A percentile compares a stretch with the other conserved stretches of the same genome.
Evolutionary conservation across 2,113 vertebrate genomes (phyloP).

Genomic region (Gambusia affinis): DNA sequence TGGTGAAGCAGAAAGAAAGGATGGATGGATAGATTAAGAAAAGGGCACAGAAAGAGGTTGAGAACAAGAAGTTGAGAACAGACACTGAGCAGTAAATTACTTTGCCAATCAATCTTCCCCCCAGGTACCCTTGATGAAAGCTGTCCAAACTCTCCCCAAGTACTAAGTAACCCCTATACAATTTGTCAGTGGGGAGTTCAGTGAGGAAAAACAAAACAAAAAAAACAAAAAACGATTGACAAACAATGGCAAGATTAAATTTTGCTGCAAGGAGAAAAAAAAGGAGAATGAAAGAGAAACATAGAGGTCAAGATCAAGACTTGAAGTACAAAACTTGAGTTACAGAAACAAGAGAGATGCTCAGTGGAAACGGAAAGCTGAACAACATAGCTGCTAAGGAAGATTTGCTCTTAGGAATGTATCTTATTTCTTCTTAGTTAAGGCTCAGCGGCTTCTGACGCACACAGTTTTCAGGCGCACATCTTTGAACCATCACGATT

Average conservation of each 20-base stretch:
- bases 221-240: conserved; percentile 43
- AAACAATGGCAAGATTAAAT: conserved; percentile 77
- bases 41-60: conserved; percentile 47
- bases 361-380: conserved; percentile 27
- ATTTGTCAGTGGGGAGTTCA: conserved; percentile 72
- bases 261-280: conserved; percentile 50
- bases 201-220: neutral
- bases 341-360: conserved; percentile 16
- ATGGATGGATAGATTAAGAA: conserved; percentile 58
- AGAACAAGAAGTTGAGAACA: conserved; percentile 44
- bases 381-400: conserved; percentile 32
- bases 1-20: conserved; percentile 44
- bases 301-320: conserved; percentile 31
- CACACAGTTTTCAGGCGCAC: conserved; percentile 14
- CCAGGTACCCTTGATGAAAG: conserved; percentile 72
- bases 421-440: conserved; percentile 35
- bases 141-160: conserved; percentile 75
- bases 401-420: conserved; percentile 52
- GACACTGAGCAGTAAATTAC: conserved; percentile 80
- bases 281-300: conserved; percentile 32
- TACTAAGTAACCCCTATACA: conserved; percentile 74
- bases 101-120: conserved; percentile 83
- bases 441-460: conserved; percentile 36
- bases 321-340: conserved; percentile 12
- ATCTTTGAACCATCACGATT: neutral